Evolutionary conservation across 2,888 invertebrate species (phyloP), one percentile per base, ranked within the genome.

Genomic region (Lochmaea crataegi): DNA sequence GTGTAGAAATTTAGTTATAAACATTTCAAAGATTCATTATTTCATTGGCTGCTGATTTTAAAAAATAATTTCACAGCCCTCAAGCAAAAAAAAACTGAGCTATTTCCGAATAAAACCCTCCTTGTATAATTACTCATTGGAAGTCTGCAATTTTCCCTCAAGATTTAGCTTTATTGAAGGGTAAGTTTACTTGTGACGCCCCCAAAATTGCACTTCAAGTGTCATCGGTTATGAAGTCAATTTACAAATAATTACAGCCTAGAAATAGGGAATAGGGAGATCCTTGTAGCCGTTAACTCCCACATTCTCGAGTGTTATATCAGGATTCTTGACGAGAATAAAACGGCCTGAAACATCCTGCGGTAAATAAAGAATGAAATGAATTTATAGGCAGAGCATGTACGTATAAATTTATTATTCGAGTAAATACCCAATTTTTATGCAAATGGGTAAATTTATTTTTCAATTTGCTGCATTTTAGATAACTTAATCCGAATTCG

Each of bases 151-250:
- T 63, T 63, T 69, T 63, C 42, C 68, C 61, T 68, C 51, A 18
- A 63, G 76, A 73, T 53, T 18, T 11, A 60, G 1, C 57, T 58
- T 58, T 12, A 32, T 58, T 58, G 53, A 68, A 73, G 76, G 73
- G 74, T 68, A 73, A 73, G 72, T 77, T 73, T 75, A 74, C 72
- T 75, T 77, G 71, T 65, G 68, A 71, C 75, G 64, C 74, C 76
- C 78, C 74, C 70, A 76, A 80, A 82, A 83, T 82, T 82, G 78
- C 82, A 75, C 79, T 84, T 84, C 82, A 81, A 86, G 85, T 84
- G 85, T 83, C 84, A 82, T 81, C 81, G 84, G 83, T 85, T 83
- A 85, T 85, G 84, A 86, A 86, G 83, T 86, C 85, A 85, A 86
- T 85, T 86, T 85, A 82, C 84, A 85, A 85, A 85, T 85, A 85